These are phyloP conservation scores for Spea bombifrons DNA, from an alignment of 2,113 vertebrate species.

Conservation along the genomic window DNA sequence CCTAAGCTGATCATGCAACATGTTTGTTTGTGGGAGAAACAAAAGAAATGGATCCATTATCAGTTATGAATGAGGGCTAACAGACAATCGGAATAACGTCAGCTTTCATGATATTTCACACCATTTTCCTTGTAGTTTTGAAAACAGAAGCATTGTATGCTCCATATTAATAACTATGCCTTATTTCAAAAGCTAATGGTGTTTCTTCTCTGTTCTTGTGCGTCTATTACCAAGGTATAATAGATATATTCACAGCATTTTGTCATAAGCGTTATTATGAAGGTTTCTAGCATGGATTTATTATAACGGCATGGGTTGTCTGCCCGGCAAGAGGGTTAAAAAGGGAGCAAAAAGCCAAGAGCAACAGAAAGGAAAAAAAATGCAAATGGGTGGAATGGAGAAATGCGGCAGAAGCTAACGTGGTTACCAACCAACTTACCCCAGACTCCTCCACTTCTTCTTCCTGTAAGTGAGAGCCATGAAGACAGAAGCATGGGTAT, in stretches of 20 bases:
- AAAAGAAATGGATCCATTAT: conserved; percentile 50
- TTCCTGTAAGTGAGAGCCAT: conserved; percentile 94
- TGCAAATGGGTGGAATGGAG: conserved; percentile 57
- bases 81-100: conserved; percentile 8
- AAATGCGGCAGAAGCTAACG: conserved; percentile 56
- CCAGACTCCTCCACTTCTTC: conserved; percentile 99
- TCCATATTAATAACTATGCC: too few species aligned
- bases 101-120: conserved; percentile 1
- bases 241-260: too few species aligned
- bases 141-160: too few species aligned
- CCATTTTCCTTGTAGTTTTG: neutral
- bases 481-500: conserved; percentile 85
- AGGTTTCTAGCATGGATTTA: neutral
- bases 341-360: conserved; percentile 60
- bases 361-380: conserved; percentile 62
- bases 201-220: too few species aligned
- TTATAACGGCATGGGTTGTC: neutral
- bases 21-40: conserved; percentile 31
- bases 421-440: conserved; percentile 84
- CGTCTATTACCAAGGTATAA: too few species aligned
- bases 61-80: conserved; percentile 61
- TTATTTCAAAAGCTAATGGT: too few species aligned
- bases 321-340: conserved; percentile 64
- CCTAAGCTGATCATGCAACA: conserved; percentile 54
- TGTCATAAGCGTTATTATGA: too few species aligned